Evolutionary conservation across 1,140 invertebrate genomes (phyloP).

Genomic region (Drosophila hydei): DNA sequence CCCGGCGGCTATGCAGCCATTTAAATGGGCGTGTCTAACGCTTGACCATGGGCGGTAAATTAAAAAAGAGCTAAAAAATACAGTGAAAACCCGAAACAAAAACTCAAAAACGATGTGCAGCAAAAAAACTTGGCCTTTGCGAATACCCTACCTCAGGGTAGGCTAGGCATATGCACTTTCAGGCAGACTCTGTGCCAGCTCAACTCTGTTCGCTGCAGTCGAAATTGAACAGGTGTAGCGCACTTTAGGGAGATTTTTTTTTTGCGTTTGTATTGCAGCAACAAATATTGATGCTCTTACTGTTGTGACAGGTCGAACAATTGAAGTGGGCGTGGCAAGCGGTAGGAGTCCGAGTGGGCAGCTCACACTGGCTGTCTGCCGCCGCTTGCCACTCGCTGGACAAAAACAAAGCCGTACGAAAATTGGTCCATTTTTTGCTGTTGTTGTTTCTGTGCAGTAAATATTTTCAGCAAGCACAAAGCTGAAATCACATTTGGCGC

Average conservation of each 20-base stretch:
- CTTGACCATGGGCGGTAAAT: slow-evolving; percentile 31
- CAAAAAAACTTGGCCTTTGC: slow-evolving; percentile 5
- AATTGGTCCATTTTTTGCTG: slow-evolving; percentile 27
- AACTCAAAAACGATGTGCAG: slow-evolving; percentile 7
- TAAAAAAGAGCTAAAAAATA: slow-evolving; percentile 15
- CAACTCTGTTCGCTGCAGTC: background rate
- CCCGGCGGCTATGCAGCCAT: slow-evolving; percentile 1
- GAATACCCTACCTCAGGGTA: background rate
- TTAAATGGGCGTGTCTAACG: slow-evolving; percentile 35
- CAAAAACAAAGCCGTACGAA: slow-evolving; percentile 44
- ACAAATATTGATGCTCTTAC: slow-evolving; percentile 24
- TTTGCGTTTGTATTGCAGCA: background rate
- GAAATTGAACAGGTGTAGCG: background rate
- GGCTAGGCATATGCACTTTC: background rate
- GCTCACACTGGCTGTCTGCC: background rate
- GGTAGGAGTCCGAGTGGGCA: background rate
- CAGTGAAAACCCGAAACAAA: background rate
- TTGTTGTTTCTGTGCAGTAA: slow-evolving; percentile 39
- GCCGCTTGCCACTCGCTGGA: slow-evolving; percentile 24
- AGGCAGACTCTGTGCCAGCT: background rate
- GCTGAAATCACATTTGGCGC: slow-evolving; percentile 44
- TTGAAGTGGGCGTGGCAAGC: slow-evolving; percentile 46
- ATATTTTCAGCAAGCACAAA: slow-evolving; percentile 43
- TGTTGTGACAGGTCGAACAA: slow-evolving; percentile 43
- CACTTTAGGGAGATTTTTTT: slow-evolving; percentile 1